Percentiles rank a stretch among this genome's conserved stretches.
These are phyloP conservation scores for Takifugu bimaculatus DNA, from an alignment of 2,113 vertebrate genomes.

Conservation along the genomic window DNA sequence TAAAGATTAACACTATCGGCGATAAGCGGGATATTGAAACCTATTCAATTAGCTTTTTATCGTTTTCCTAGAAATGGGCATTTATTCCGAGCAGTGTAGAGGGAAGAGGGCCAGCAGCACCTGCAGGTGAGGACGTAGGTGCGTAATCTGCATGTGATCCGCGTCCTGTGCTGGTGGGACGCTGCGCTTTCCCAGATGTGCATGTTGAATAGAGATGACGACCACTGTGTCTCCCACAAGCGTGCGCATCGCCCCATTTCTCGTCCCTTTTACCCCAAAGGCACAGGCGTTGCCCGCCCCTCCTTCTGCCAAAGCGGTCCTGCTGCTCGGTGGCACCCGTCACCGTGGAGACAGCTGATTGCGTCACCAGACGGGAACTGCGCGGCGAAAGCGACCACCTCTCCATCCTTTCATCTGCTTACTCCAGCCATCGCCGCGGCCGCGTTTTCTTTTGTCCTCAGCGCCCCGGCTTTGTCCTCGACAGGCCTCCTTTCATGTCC, in stretches of 20 bases:
- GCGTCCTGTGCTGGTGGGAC: not conserved
- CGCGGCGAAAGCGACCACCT: conserved; percentile 55
- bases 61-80: no score
- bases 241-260: conserved; percentile 3
- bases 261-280: not conserved
- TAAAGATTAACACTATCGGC: no score
- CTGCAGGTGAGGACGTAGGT: no score
- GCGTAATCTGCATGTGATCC: not conserved
- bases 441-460: conserved; percentile 45
- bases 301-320: conserved; percentile 49
- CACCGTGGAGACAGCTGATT: conserved; percentile 71
- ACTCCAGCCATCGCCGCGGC: conserved; percentile 47
- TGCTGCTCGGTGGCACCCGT: conserved; percentile 70
- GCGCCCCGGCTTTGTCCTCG: conserved; percentile 29
- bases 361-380: conserved; percentile 69
- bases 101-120: no score
- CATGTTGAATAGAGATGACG: not conserved
- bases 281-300: conserved; percentile 47
- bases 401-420: conserved; percentile 64
- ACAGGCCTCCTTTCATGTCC: conserved; percentile 62
- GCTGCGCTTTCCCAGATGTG: not conserved
- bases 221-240: not conserved
- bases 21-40: no score
- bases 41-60: no score
- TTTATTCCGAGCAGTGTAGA: no score